Conservation (phyloP, 2,797 vertebrate genomes). For the Pelochelys cantorii region DNA sequence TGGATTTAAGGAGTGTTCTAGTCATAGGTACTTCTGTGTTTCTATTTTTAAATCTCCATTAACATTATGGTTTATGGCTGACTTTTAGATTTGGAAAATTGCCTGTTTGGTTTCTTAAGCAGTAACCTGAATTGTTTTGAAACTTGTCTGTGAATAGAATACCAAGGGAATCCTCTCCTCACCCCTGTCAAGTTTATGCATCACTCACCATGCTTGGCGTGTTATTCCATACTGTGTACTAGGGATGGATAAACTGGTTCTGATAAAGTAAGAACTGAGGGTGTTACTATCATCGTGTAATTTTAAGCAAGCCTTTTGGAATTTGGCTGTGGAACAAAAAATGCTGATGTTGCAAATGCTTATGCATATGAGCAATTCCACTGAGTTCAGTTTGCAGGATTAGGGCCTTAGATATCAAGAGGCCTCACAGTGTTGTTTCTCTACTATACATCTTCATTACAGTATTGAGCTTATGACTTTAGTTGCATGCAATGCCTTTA, state of each 20-base stretch:
- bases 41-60: slow-evolving; percentile 46
- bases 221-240: slow-evolving; percentile 60
- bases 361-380: slow-evolving; percentile 73
- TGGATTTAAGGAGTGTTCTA: neutral
- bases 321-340: slow-evolving; percentile 66
- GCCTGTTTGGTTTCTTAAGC: slow-evolving; percentile 71
- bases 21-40: slow-evolving; percentile 35
- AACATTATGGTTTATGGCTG: slow-evolving; percentile 44
- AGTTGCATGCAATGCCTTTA: slow-evolving; percentile 60
- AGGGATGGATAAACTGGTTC: slow-evolving; percentile 69
- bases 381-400: slow-evolving; percentile 76
- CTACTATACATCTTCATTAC: slow-evolving; percentile 74
- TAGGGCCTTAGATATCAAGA: slow-evolving; percentile 75
- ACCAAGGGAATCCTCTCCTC: slow-evolving; percentile 61
- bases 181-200: slow-evolving; percentile 72
- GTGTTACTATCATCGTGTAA: slow-evolving; percentile 67
- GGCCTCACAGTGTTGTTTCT: slow-evolving; percentile 68
- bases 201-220: slow-evolving; percentile 73
- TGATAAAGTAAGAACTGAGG: slow-evolving; percentile 45
- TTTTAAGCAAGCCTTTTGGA: slow-evolving; percentile 73
- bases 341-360: slow-evolving; percentile 69
- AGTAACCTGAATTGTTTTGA: slow-evolving; percentile 73
- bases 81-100: slow-evolving; percentile 71
- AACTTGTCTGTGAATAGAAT: slow-evolving; percentile 76
- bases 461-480: slow-evolving; percentile 62